These are phyloP conservation scores for Calidris pugnax DNA, from an alignment of 2,113 vertebrate species.

Conservation along the genomic window DNA sequence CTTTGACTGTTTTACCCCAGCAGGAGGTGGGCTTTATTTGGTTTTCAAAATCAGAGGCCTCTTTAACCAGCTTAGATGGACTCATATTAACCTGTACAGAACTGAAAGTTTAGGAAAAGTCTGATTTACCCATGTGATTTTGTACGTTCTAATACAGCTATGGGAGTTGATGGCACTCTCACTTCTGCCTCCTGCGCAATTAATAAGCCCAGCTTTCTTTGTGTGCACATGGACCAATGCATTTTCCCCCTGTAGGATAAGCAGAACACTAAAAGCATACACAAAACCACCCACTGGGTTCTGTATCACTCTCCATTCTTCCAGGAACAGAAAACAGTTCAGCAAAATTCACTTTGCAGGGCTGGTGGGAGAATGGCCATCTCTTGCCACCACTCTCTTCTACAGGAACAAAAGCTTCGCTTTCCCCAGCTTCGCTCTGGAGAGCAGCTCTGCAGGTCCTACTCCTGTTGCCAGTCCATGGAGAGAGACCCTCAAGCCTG, in stretches of 20 bases:
- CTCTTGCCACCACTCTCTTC: neutral
- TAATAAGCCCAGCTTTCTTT: neutral
- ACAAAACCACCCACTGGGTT: neutral
- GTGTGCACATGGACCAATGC: rapidly evolving
- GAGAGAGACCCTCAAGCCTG: neutral
- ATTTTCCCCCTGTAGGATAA: neutral
- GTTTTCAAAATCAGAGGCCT: neutral
- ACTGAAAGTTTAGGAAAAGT: neutral
- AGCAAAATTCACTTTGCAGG: neutral
- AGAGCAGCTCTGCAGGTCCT: neutral
- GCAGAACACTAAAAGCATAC: neutral
- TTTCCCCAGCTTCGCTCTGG: neutral
- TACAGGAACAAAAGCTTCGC: neutral
- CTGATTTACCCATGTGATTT: neutral
- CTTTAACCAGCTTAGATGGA: neutral
- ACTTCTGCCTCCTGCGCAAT: neutral
- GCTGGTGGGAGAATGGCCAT: neutral
- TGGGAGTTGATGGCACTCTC: neutral
- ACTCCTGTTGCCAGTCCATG: rapidly evolving
- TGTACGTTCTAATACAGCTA: neutral
- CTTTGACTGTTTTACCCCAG: neutral
- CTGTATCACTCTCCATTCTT: neutral
- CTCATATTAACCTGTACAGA: neutral
- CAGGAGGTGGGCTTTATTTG: neutral
- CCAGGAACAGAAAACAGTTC: neutral